Evolutionary conservation across 1,140 invertebrate species (phyloP).

Genomic region (Eumeta japonica): DNA sequence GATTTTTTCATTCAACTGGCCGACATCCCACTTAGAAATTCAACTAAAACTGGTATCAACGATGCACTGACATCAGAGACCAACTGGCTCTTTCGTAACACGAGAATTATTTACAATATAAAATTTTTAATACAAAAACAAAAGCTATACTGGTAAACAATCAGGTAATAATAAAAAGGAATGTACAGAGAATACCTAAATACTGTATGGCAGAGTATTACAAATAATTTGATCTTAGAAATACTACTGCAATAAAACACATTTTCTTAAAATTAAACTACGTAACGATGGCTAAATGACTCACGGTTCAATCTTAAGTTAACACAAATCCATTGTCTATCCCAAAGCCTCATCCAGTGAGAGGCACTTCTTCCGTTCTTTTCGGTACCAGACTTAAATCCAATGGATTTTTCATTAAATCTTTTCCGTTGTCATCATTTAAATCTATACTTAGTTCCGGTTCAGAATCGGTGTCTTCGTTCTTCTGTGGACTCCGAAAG

Average conservation of each 20-base stretch:
- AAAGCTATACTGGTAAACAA: slow-evolving; percentile 26
- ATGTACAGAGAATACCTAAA: slow-evolving; percentile 41
- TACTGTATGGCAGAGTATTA: slow-evolving; percentile 50
- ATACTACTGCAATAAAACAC: slow-evolving; percentile 23
- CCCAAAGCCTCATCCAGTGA: slow-evolving; percentile 37
- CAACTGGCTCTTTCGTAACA: slow-evolving; percentile 18
- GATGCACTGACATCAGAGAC: slow-evolving; percentile 25
- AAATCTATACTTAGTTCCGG: slow-evolving; percentile 47
- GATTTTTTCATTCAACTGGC: slow-evolving; percentile 50
- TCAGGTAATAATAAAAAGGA: slow-evolving; percentile 43
- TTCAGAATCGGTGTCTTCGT: slow-evolving; percentile 54
- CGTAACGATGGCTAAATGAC: slow-evolving; percentile 6
- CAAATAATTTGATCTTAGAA: slow-evolving; percentile 19
- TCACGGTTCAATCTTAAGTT: slow-evolving; percentile 11
- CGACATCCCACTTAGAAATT: slow-evolving; percentile 35
- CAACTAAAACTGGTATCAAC: slow-evolving; percentile 30
- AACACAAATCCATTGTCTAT: neutral
- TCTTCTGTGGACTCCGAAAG: slow-evolving; percentile 53
- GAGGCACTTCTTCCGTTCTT: slow-evolving; percentile 49
- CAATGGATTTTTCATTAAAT: slow-evolving; percentile 62
- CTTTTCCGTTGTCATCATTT: slow-evolving; percentile 50
- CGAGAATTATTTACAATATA: slow-evolving; percentile 22
- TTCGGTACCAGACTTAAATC: slow-evolving; percentile 64
- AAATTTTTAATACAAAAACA: slow-evolving; percentile 19
- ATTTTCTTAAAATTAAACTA: slow-evolving; percentile 10